Base-by-base conservation (phyloP, 2,888 invertebrate species). In the Abrostola tripartita region DNA sequence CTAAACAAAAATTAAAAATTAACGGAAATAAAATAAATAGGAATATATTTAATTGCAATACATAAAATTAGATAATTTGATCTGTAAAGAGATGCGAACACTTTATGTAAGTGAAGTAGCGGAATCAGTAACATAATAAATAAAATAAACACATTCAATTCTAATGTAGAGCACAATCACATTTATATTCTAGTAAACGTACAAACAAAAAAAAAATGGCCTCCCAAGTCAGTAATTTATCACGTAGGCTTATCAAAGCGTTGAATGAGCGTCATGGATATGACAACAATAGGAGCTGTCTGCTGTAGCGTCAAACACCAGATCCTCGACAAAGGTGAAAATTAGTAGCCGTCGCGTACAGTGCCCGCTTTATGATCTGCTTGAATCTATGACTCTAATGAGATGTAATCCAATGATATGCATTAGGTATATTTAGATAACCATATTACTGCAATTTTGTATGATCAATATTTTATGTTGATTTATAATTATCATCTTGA, bases 261-360 rank as follows among this genome's bases (percentile, higher is more conserved):
- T 50, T 82, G 84, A 84, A 85, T 83, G 79, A 84, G 80, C 77
- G 61, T 72, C 79, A 78, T 86, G 85, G 78, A 80, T 79, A 70
- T 85, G 87, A 84, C 88, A 86, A 88, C 88, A 88, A 88, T 86
- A 65, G 70, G 70, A 70, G 68, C 74, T 81, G 79, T 72, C 71
- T 59, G 76, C 73, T 70, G 74, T 76, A 64, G 63, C 74, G 71
- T 78, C 78, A 84, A 82, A 79, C 77, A 73, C 76, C 74, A 79
- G 60, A 70, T 57, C 65, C 68, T 53, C 49, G 47, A 83, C 73
- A 77, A 77, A 82, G 80, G 82, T 82, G 81, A 75, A 79, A 73
- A 76, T 81, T 80, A 80, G 74, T 76, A 78, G 78, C 74, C 62
- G 80, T 74, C 75, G 60, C 65, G 44, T 61, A 66, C 79, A 78